Percentiles rank a stretch among this genome's conserved stretches.
These are phyloP conservation scores for Thecophora atra DNA, from an alignment of 2,888 invertebrate species.

Conservation along the genomic window DNA sequence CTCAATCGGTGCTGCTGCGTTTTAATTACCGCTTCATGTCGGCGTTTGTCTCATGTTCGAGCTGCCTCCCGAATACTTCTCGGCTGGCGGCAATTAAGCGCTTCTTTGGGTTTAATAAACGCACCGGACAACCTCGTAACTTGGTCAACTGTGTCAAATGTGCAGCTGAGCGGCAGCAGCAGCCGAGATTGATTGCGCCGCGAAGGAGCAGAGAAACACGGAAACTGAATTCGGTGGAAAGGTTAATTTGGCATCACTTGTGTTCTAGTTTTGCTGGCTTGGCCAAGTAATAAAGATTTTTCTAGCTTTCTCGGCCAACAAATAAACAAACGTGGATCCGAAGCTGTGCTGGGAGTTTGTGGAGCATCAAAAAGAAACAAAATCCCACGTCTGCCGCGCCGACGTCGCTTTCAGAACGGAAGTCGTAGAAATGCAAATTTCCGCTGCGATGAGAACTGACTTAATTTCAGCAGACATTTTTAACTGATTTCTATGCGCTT, in stretches of 20 bases:
- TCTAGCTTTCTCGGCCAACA: neutral
- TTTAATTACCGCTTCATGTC: slow-evolving; percentile 12
- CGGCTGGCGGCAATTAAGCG: no score
- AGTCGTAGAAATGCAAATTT: slow-evolving; percentile 34
- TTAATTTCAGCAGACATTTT: neutral
- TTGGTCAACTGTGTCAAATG: slow-evolving; percentile 44
- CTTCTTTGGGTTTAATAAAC: slow-evolving; percentile 45
- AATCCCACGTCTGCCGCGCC: slow-evolving; percentile 9
- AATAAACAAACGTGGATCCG: no score
- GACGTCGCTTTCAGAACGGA: slow-evolving; percentile 18
- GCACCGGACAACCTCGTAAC: slow-evolving; percentile 24
- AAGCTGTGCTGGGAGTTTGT: no score
- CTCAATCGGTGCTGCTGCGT: slow-evolving; percentile 33
- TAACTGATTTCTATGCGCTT: neutral
- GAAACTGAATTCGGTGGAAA: slow-evolving; percentile 34
- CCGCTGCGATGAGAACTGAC: slow-evolving; percentile 10
- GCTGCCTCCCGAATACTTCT: slow-evolving; percentile 25
- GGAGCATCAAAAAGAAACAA: neutral
- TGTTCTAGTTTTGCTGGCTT: slow-evolving; percentile 60
- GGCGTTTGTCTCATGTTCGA: slow-evolving; percentile 36
- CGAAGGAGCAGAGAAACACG: neutral
- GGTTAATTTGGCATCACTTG: slow-evolving; percentile 53
- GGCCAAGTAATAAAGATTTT: slow-evolving; percentile 5
- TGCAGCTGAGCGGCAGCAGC: slow-evolving; percentile 39
- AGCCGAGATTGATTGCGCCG: slow-evolving; percentile 30